phyloP scores from a whole-genome alignment of 2,888 invertebrate genomes.

The Phalera bucephala region DNA sequence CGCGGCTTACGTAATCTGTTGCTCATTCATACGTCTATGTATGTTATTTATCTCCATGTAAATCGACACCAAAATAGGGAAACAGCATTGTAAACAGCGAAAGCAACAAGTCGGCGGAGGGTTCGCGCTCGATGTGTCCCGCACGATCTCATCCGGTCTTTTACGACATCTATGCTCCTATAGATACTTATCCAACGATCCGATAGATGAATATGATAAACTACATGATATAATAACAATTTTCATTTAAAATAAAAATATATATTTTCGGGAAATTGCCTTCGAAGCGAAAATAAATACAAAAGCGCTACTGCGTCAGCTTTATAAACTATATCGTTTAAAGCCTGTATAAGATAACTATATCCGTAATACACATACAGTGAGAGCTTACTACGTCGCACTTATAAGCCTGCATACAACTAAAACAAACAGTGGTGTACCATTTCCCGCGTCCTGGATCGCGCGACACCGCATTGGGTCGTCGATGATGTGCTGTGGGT shows the following conservation, averaged over 20 bases:
- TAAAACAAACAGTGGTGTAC: slow-evolving; percentile 56
- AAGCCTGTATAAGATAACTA: slow-evolving; percentile 13
- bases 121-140: slow-evolving; percentile 30
- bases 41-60: slow-evolving; percentile 38
- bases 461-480: slow-evolving; percentile 31
- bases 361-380: slow-evolving; percentile 15
- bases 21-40: slow-evolving; percentile 34
- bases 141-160: slow-evolving; percentile 53
- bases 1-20: slow-evolving; percentile 36
- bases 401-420: slow-evolving; percentile 40
- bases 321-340: slow-evolving; percentile 10
- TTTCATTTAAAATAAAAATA: too few species aligned
- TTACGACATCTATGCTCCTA: slow-evolving; percentile 47
- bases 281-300: slow-evolving; percentile 6
- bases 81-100: slow-evolving; percentile 52
- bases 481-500: slow-evolving; percentile 34
- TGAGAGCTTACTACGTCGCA: slow-evolving; percentile 49
- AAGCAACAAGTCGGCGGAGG: slow-evolving; percentile 69
- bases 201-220: too few species aligned
- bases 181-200: slow-evolving; percentile 36
- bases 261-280: too few species aligned
- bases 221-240: too few species aligned
- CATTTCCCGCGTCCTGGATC: slow-evolving; percentile 43
- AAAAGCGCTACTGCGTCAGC: slow-evolving; percentile 17
- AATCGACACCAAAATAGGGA: slow-evolving; percentile 47